Evolutionary conservation across 2,888 invertebrate genomes (phyloP).

Genomic region (Lepidochitona cinerea): DNA sequence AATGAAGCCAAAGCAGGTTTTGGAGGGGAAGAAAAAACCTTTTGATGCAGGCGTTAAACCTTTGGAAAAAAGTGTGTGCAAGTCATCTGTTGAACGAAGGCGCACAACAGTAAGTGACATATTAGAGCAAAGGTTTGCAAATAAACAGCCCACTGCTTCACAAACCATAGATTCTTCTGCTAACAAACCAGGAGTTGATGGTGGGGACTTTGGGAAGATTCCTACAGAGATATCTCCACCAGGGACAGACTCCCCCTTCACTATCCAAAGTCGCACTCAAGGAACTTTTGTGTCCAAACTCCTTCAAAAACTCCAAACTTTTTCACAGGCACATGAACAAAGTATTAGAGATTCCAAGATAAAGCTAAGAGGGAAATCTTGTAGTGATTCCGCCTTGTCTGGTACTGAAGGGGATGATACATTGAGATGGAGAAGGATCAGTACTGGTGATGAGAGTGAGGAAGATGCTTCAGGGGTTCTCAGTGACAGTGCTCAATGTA

Average conservation of each 20-base stretch:
- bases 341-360: slow-evolving; percentile 35
- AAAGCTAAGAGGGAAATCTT: slow-evolving; percentile 25
- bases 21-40: slow-evolving; percentile 31
- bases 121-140: slow-evolving; percentile 44
- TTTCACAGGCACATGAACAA: slow-evolving; percentile 49
- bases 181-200: neutral
- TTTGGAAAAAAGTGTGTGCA: too few relatives aligned
- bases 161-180: neutral
- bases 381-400: slow-evolving; percentile 24
- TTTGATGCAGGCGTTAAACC: too few relatives aligned
- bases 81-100: slow-evolving; percentile 33
- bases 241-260: slow-evolving; percentile 33
- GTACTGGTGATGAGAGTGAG: slow-evolving; percentile 49
- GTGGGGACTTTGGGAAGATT: slow-evolving; percentile 32
- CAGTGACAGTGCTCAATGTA: slow-evolving; percentile 51
- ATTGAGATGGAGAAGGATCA: slow-evolving; percentile 34
- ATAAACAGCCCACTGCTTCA: neutral
- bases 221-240: slow-evolving; percentile 45
- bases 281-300: slow-evolving; percentile 51
- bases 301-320: slow-evolving; percentile 51
- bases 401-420: slow-evolving; percentile 17
- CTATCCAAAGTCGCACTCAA: slow-evolving; percentile 15
- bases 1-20: too few relatives aligned
- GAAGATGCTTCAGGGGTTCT: slow-evolving; percentile 33
- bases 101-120: slow-evolving; percentile 51